Evolutionary conservation across 2,113 vertebrate genomes (phyloP).

Genomic region (Bambusicola thoracicus): DNA sequence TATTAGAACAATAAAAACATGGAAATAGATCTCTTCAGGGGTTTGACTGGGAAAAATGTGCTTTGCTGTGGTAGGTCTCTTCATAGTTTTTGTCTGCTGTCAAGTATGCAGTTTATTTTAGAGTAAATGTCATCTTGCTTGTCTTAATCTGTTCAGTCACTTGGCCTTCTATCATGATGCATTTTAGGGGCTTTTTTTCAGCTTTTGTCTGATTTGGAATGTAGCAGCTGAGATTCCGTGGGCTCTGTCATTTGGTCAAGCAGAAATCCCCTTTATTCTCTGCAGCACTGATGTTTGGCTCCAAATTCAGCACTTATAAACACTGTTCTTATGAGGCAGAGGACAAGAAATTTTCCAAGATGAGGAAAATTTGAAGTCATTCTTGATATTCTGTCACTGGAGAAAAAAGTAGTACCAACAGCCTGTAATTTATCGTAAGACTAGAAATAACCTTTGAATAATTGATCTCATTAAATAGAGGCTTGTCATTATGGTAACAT

Average conservation of each 20-base stretch:
- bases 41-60: background rate
- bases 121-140: background rate
- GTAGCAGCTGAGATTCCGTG: background rate
- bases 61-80: background rate
- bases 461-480: background rate
- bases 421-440: background rate
- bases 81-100: background rate
- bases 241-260: background rate
- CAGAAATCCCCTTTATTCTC: background rate
- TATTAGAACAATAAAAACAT: background rate
- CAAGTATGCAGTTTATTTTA: background rate
- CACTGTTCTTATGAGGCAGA: too few relatives aligned
- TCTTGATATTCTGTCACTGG: background rate
- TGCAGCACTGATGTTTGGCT: background rate
- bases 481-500: background rate
- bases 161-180: background rate
- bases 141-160: background rate
- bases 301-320: background rate
- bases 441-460: constrained; percentile 16
- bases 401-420: background rate
- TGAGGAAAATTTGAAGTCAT: background rate
- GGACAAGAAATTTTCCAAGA: background rate
- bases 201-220: background rate
- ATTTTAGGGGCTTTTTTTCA: background rate
- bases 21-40: background rate